Evolutionary conservation across 2,888 invertebrate species (phyloP).

Genomic region (Drosophila silvestris): DNA sequence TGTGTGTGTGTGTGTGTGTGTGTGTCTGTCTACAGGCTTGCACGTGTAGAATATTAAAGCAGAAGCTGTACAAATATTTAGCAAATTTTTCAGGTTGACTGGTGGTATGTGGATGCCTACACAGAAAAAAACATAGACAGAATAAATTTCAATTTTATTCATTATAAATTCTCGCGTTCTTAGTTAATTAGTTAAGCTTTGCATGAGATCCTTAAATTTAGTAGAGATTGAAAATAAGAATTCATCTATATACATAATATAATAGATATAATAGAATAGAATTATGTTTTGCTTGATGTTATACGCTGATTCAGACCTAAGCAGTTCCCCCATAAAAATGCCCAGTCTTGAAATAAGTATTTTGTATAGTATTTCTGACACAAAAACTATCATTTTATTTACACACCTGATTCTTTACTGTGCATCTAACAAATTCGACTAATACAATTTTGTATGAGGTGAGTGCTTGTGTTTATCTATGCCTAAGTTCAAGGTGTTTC

Average conservation of each 20-base stretch:
- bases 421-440: background rate
- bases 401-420: background rate
- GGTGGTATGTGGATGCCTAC: background rate
- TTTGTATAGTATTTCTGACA: background rate
- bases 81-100: conserved; percentile 49
- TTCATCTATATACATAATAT: background rate
- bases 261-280: background rate
- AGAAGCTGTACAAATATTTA: conserved; percentile 44
- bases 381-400: background rate
- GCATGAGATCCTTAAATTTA: background rate
- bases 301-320: background rate
- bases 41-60: conserved; percentile 67
- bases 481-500: conserved; percentile 46
- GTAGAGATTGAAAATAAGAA: background rate
- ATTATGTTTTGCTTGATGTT: background rate
- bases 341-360: background rate
- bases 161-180: background rate
- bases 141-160: background rate
- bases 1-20: conserved; percentile 3
- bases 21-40: conserved; percentile 15
- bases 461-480: conserved; percentile 11
- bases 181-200: background rate
- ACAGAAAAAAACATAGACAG: background rate
- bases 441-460: background rate
- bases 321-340: background rate